These are phyloP conservation scores for Luffia ferchaultella DNA, from an alignment of 2,888 invertebrate species.

Conservation along the genomic window DNA sequence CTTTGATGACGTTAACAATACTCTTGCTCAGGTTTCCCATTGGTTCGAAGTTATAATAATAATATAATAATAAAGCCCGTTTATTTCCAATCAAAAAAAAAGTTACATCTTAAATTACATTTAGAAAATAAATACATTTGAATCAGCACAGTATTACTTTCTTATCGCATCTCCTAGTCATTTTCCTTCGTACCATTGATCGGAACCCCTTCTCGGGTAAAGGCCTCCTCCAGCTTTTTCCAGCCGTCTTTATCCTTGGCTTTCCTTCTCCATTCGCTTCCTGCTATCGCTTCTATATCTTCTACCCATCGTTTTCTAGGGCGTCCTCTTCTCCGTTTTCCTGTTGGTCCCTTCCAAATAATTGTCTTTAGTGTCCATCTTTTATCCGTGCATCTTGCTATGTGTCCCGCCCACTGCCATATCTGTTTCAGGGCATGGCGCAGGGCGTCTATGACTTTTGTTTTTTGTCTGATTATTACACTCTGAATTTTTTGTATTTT, in stretches of 20 bases:
- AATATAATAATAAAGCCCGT: no score
- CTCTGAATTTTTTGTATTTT: constrained; percentile 13
- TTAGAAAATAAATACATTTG: no score
- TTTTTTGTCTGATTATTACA: constrained; percentile 9
- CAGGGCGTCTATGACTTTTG: constrained; percentile 12
- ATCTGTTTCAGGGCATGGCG: constrained; percentile 11
- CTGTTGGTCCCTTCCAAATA: neutral
- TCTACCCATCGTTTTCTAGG: constrained; percentile 9
- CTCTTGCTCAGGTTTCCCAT: no score
- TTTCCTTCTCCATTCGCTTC: constrained; percentile 7
- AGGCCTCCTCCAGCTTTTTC: constrained; percentile 11
- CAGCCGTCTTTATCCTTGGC: constrained; percentile 10
- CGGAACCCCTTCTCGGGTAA: no score
- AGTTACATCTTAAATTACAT: no score
- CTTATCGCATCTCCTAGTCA: no score
- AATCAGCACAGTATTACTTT: no score
- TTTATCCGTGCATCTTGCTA: constrained; percentile 3
- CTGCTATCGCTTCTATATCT: constrained; percentile 11
- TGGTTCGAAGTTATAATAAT: no score
- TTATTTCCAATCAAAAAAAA: no score
- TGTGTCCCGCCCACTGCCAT: constrained; percentile 13
- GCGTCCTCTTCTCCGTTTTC: constrained; percentile 5
- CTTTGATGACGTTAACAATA: no score
- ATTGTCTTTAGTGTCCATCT: constrained; percentile 3
- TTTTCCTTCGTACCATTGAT: no score